Base-by-base conservation (phyloP, 2,888 invertebrate species). In the Kryphioiulus occultus region DNA sequence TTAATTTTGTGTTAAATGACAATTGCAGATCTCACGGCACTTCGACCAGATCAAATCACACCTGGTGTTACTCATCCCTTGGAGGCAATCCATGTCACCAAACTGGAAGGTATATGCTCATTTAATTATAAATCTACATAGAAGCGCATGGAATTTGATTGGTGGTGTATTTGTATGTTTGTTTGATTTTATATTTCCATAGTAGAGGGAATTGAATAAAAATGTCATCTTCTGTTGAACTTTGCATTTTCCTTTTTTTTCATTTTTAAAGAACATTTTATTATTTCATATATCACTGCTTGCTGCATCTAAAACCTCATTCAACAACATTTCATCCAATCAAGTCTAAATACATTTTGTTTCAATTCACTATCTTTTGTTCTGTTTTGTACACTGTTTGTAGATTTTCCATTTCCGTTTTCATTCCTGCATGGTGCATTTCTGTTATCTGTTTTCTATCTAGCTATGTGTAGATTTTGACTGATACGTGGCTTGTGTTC, bases 1-100 rank as follows among this genome's bases (percentile, higher is more conserved):
- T 44, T 44, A 10, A 19, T 44, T 42, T 44, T 22, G 22, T 44
- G 26, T 42, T 86, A 42, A 44, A 30, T 86, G 86, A 30, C 78
- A 68, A 86, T 86, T 86, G 17, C 42, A 87, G 87, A 85, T 39
- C 35, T 42, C 30, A 85, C n/a, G 1, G 9, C 47, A 22, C 59
- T 87, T 15, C 84, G 87, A 12, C 87, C 87, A n/a, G 87, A 87
- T 30, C 87, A 87, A n/a, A 35, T 87, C 26, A 47, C 44, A 7
- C 87, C 82, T 32, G 87, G 85, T 22, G 30, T 85, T 32, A 85
- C 87, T 4, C 83, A 82, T 44, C 87, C 87, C 4, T 85, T 87
- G 47, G 87, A 87, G 17, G 53, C 87, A 26, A 22, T 85, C 9
- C 87, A 22, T 15, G 15, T 47, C 2, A 32, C 84, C 7, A 15